Conservation (phyloP, 2,113 vertebrate species). For the Leucosticte australis region DNA sequence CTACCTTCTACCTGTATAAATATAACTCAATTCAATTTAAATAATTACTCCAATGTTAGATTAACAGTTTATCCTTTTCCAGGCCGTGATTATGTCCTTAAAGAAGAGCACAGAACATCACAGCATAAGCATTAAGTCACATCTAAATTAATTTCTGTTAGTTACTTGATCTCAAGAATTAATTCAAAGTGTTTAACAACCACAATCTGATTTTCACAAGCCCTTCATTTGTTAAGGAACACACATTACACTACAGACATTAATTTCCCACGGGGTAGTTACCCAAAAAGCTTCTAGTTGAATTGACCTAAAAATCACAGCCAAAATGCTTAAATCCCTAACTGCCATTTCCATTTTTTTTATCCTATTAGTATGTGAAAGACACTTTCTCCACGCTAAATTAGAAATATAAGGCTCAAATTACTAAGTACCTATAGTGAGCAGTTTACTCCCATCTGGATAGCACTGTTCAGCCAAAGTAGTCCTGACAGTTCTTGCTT, state of each 20-base stretch:
- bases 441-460: background rate
- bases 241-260: background rate
- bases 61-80: background rate
- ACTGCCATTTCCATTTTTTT: background rate
- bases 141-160: background rate
- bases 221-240: background rate
- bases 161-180: background rate
- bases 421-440: background rate
- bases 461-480: background rate
- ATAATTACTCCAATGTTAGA: background rate
- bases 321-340: background rate
- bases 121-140: background rate
- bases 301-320: slow-evolving; percentile 32
- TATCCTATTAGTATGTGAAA: background rate
- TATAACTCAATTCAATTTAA: background rate
- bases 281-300: background rate
- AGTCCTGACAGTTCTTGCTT: background rate
- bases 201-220: background rate
- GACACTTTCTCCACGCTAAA: background rate
- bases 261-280: background rate
- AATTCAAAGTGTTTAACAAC: background rate
- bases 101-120: background rate
- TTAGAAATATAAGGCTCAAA: background rate
- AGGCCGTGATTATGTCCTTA: background rate
- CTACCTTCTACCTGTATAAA: background rate